Evolutionary conservation across 2,797 vertebrate genomes (phyloP).

Genomic region (Helarctos malayanus): DNA sequence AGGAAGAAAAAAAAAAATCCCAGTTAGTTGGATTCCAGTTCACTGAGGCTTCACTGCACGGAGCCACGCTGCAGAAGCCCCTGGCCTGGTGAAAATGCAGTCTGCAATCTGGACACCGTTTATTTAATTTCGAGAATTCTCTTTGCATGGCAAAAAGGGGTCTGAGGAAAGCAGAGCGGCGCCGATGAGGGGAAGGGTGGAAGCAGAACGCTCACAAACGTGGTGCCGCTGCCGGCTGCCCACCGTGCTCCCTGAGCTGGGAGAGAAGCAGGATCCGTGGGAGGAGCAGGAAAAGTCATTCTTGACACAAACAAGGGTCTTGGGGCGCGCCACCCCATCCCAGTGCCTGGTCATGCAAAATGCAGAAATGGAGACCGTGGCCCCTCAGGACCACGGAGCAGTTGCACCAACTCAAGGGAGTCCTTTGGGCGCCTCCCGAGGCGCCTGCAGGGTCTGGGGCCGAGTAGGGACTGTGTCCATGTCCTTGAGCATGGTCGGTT

Average conservation of each 20-base stretch:
- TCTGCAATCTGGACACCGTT: constrained; percentile 81
- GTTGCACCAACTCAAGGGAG: constrained; percentile 70
- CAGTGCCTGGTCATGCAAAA: constrained; percentile 84
- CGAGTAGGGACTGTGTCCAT: constrained; percentile 69
- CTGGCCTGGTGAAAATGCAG: constrained; percentile 72
- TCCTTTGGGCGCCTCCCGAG: constrained; percentile 68
- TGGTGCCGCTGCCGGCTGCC: neutral
- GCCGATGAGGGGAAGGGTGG: constrained; percentile 11
- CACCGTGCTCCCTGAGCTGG: neutral
- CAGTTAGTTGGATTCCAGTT: constrained; percentile 3
- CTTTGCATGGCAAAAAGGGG: constrained; percentile 78
- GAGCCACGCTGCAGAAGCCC: constrained; percentile 19
- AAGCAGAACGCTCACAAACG: constrained; percentile 52
- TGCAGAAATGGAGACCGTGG: constrained; percentile 71
- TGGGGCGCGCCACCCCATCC: constrained; percentile 75
- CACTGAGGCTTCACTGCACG: constrained; percentile 28
- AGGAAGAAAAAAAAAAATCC: neutral
- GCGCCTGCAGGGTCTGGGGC: constrained; percentile 65
- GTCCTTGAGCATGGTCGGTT: constrained; percentile 63
- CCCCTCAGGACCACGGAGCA: constrained; percentile 23
- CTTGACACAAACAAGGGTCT: constrained; percentile 78
- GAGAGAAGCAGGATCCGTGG: constrained; percentile 45
- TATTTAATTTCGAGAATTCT: constrained; percentile 82
- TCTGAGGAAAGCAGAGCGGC: constrained; percentile 70
- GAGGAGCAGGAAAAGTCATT: constrained; percentile 72